Base-by-base conservation (phyloP, 2,888 invertebrate species). In the Spisula solida region DNA sequence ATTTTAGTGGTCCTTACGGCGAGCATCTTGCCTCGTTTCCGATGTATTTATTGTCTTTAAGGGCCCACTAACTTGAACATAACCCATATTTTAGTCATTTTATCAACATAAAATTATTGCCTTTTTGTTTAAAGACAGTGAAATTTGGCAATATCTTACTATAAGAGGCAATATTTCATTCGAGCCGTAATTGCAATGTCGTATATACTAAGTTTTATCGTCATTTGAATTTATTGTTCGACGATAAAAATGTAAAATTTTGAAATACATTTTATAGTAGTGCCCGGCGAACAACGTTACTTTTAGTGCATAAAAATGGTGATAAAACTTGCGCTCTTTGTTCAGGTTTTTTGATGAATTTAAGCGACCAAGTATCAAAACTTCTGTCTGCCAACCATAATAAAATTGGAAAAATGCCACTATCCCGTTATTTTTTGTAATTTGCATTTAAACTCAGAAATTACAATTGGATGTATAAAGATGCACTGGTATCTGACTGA, bases 41-140 rank as follows among this genome's bases (percentile, higher is more conserved):
- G 88, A 89, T 83, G 81, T 88, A 87, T 92, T 91, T 92, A 92
- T 88, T 83, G 83, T 84, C 88, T 85, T 78, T 82, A 60, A 91
- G 89, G 87, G 90, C 80, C 34, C 81, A 79, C 84, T 88, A 86
- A 81, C 82, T 70, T 82, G 88, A 85, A 83, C 86, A 79, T 75
- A 60, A 41, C 82, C 87, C 87, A 92, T 92, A 92, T 92, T 92
- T 92, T 88, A 90, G 92, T 90, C 89, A 90, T 87, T 87, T 92
- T 90, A 91, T 92, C 89, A 87, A 88, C 88, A 66, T 78, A 80
- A 85, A 92, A 90, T 91, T 92, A 91, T 92, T 91, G 87, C 91
- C 88, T 88, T 91, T 90, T 91, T 91, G 89, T 91, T 90, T 92
- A 88, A 66, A 88, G 82, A 88, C 87, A 79, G 85, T 81, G 81